Percentiles rank a stretch among this genome's conserved stretches.
These are phyloP conservation scores for Calephelis nemesis DNA, from an alignment of 1,140 invertebrate genomes.

Conservation along the genomic window DNA sequence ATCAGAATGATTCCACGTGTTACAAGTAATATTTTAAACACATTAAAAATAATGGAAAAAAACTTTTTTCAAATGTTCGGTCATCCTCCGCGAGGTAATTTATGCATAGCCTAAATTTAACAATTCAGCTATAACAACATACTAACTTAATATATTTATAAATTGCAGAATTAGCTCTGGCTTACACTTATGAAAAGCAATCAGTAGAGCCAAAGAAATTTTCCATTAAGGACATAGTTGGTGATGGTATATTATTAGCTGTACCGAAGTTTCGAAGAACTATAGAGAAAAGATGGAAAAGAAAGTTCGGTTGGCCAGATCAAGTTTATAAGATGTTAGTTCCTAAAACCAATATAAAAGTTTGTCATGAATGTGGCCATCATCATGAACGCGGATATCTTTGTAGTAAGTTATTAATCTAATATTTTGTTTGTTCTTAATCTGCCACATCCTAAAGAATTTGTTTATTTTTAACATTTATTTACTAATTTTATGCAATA, in stretches of 20 bases:
- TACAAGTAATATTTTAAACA: conserved; percentile 37
- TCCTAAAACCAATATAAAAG: conserved; percentile 86
- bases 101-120: background rate
- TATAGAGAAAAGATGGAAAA: conserved; percentile 84
- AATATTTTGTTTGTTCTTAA: too few relatives aligned
- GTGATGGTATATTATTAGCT: conserved; percentile 89
- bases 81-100: conserved; percentile 54
- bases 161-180: conserved; percentile 58
- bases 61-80: conserved; percentile 53
- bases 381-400: conserved; percentile 86
- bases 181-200: conserved; percentile 46
- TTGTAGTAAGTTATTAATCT: conserved; percentile 80
- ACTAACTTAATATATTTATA: too few relatives aligned
- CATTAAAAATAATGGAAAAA: conserved; percentile 51
- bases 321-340: conserved; percentile 84
- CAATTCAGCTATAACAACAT: background rate
- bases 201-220: conserved; percentile 41
- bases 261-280: conserved; percentile 89
- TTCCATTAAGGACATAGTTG: conserved; percentile 82
- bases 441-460: too few relatives aligned
- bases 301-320: conserved; percentile 85
- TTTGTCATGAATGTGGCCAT: conserved; percentile 90
- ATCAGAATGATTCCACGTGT: conserved; percentile 45
- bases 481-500: too few relatives aligned
- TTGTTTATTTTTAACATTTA: too few relatives aligned